Base-by-base conservation (phyloP, 2,888 invertebrate genomes). In the Bombyx huttoni region DNA sequence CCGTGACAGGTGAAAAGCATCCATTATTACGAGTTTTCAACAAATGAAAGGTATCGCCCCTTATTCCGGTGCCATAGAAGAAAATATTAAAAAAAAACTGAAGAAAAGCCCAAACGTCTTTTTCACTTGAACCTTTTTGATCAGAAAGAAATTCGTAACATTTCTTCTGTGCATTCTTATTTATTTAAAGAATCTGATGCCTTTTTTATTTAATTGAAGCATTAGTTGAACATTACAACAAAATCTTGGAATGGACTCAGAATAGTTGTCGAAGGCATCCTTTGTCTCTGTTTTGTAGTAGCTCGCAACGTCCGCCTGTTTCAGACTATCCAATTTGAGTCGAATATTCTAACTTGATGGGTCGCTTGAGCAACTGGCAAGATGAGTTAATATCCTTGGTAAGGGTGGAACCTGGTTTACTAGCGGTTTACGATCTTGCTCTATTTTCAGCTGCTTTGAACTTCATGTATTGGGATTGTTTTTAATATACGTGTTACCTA, bases 11-110 rank as follows among this genome's bases (percentile, higher is more conserved):
- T 24, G 24, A 24, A 24, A 24, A 24, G 24, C 5, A 24, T 24
- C 71, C 65, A 72, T 79, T 76, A 73, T 75, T 69, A 63, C 62
- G 62, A 71, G 24, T 73, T 68, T 63, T 61, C 62, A 56, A 64
- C 64, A 71, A 70, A 72, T 68, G 66, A 73, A 71, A 40, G 69
- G 63, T 58, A 53, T 53, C 62, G 64, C 60, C 64, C 65, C 68
- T 72, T 72, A 71, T 70, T 72, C 66, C 58, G 57, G 62, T 59
- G 59, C 61, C 62, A 64, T 63, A 52, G 57, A 54, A 59, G 51
- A 59, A 65, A 62, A 64, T 62, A 67, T 68, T 65, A 74, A 68
- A 69, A 67, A 68, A 72, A 68, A 68, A 68, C 65, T 67, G 40
- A 40, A 40, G 40, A 3, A 8, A 40, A 24, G 24, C 12, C 40